Base-by-base conservation (phyloP, 2,113 vertebrate genomes). In the Hassar affinis region DNA sequence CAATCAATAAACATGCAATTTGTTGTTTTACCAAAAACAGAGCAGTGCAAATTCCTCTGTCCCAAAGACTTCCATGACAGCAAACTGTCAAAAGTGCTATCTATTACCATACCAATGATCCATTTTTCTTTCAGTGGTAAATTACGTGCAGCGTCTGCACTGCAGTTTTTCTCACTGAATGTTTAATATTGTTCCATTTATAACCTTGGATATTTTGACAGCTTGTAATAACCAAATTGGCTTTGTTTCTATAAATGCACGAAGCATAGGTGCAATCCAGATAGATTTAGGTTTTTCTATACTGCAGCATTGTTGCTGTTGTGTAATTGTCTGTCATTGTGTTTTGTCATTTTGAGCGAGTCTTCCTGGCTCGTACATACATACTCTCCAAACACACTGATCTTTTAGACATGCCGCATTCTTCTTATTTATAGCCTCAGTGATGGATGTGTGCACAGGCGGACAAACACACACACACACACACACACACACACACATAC, bases 401-500 rank as follows among this genome's bases (percentile, higher is more conserved):
- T 56, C 59, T 66, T n/a, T 77, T n/a, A 83, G 57, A 54, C 61
- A 68, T 27, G 47, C 25, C n/a, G 61, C 74, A 77, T 77, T 83
- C 57, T 51, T 76, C 49, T 54, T 83, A 68, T 78, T 83, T 83
- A 83, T 78, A 68, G 59, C 49, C 25, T 54, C 49, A 45, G 33
- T 68, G 49, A 83, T 42, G 54, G 62, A 79, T 20, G 45, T 42
- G 20, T 27, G 56, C 62, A 82, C 33, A 78, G 68, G 38, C 30
- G 52, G 22, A 85, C 30, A 75, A 20, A 75, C 33, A 80, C 69
- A 49, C 62, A 78, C 59, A 66, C 8, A 56, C 78, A 54, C 54
- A 56, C 30, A 61, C 56, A 71, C 35, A 25, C 81, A 35, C 56
- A 69, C 64, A 47, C 61, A 85, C 72, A 47, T 52, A 82, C 27